These are phyloP conservation scores for Physeter macrocephalus DNA, from an alignment of 2,113 vertebrate genomes.

Conservation along the genomic window DNA sequence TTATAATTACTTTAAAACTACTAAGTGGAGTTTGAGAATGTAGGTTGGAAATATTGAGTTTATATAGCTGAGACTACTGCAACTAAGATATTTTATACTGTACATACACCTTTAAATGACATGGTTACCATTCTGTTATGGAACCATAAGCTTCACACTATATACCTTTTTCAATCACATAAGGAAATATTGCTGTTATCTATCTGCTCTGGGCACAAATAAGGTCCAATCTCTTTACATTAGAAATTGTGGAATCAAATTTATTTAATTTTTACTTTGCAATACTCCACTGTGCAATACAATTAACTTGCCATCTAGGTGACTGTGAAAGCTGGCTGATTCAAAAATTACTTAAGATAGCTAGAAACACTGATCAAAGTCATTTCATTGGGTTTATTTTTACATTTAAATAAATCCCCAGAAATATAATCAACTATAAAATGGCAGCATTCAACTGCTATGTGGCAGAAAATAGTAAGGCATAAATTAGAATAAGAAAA, in stretches of 20 bases:
- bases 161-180: conserved; percentile 42
- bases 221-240: conserved; percentile 34
- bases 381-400: conserved; percentile 31
- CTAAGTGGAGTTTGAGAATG: conserved; percentile 43
- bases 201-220: conserved; percentile 44
- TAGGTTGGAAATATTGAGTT: conserved; percentile 57
- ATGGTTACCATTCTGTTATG: conserved; percentile 49
- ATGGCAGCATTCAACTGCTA: conserved; percentile 65
- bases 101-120: conserved; percentile 68
- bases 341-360: conserved; percentile 63
- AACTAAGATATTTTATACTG: conserved; percentile 55
- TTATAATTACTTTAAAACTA: conserved; percentile 67
- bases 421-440: conserved; percentile 61
- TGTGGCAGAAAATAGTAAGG: conserved; percentile 65
- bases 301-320: conserved; percentile 50
- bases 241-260: conserved; percentile 56
- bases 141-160: conserved; percentile 11
- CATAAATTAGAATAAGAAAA: conserved; percentile 58
- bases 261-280: conserved; percentile 52
- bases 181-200: conserved; percentile 56
- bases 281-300: conserved; percentile 43
- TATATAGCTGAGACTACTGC: conserved; percentile 60
- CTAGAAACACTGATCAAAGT: conserved; percentile 65
- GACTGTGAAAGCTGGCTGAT: conserved; percentile 54
- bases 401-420: conserved; percentile 57